Evolutionary conservation across 2,888 invertebrate genomes (phyloP).

Genomic region (Pammene fasciana): DNA sequence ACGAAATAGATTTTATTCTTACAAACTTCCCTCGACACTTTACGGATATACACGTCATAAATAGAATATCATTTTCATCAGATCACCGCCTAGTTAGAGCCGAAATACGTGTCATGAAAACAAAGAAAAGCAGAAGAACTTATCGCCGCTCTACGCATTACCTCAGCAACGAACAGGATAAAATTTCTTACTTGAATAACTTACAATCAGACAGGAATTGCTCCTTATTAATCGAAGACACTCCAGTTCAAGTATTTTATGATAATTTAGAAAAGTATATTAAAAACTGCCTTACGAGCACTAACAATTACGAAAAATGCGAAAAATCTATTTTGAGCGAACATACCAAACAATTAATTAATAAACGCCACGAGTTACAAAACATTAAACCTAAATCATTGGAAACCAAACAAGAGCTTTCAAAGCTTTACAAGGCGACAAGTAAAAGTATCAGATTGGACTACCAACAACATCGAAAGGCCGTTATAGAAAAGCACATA

Average conservation of each 20-base stretch:
- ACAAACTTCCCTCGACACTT: background rate
- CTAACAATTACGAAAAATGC: background rate
- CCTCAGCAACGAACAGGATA: background rate
- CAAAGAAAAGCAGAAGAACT: background rate
- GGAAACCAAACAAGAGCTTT: slow-evolving; percentile 2
- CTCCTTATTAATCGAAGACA: background rate
- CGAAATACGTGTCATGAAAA: background rate
- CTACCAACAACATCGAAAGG: background rate
- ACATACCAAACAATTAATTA: background rate
- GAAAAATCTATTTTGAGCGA: background rate
- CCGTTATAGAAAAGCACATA: background rate
- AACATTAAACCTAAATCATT: background rate
- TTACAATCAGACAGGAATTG: background rate
- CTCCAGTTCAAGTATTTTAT: background rate
- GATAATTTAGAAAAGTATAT: background rate
- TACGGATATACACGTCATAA: background rate
- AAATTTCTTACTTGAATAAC: background rate
- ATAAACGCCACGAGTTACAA: background rate
- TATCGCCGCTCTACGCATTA: background rate
- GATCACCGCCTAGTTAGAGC: slow-evolving; percentile 1
- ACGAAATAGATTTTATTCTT: slow-evolving; percentile 9
- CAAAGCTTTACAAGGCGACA: background rate
- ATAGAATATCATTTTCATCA: background rate
- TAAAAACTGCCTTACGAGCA: background rate
- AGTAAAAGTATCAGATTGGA: background rate